Conservation (phyloP, 2,888 invertebrate genomes). For the Heliconius erato region DNA sequence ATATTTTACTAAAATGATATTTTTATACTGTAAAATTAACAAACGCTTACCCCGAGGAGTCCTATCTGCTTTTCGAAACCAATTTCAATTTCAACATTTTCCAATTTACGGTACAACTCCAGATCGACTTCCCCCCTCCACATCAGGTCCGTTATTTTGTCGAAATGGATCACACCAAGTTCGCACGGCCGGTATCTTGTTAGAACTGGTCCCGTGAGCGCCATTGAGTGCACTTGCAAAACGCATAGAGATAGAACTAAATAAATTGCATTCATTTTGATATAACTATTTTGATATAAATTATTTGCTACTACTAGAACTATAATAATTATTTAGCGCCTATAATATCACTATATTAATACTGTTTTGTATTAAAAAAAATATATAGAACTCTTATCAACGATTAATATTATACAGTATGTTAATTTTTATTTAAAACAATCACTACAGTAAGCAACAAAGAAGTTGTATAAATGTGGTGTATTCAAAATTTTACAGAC, state of each 20-base stretch:
- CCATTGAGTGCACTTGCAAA: constrained; percentile 63
- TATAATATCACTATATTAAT: constrained; percentile 5
- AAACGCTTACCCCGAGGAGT: constrained; percentile 66
- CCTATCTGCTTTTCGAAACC: constrained; percentile 65
- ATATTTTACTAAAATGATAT: background rate
- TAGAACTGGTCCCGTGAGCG: constrained; percentile 68
- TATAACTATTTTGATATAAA: constrained; percentile 5
- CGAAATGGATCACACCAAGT: constrained; percentile 73
- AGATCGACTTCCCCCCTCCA: constrained; percentile 73
- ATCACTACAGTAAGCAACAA: constrained; percentile 10
- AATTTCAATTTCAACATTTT: constrained; percentile 64
- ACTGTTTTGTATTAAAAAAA: background rate
- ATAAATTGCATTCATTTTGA: constrained; percentile 50
- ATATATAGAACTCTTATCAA: constrained; percentile 17
- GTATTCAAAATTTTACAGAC: constrained; percentile 36
- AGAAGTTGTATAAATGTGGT: constrained; percentile 18
- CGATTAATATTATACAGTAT: constrained; percentile 21
- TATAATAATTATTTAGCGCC: constrained; percentile 38
- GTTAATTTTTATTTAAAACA: constrained; percentile 22
- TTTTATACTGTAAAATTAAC: constrained; percentile 4
- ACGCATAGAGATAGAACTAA: constrained; percentile 51
- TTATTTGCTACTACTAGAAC: constrained; percentile 15
- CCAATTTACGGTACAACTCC: constrained; percentile 63
- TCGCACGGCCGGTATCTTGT: constrained; percentile 78
- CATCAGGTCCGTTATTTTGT: constrained; percentile 62